These are phyloP conservation scores for Mergus octosetaceus DNA, from an alignment of 2,797 vertebrate genomes.

Conservation along the genomic window DNA sequence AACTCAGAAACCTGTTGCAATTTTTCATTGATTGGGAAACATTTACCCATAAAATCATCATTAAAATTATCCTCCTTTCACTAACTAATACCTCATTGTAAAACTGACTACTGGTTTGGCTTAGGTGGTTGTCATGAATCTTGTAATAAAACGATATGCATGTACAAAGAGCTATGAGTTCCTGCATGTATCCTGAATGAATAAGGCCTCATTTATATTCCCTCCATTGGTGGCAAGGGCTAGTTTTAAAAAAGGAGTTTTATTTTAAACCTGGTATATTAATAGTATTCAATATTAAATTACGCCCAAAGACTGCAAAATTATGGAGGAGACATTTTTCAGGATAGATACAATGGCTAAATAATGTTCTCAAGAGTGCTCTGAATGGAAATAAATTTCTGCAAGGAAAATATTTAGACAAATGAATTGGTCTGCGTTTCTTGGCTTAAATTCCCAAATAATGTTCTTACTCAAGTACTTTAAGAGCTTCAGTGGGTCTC, in stretches of 20 bases:
- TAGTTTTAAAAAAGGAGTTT: not conserved
- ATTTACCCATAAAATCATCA: not conserved
- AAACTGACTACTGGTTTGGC: not conserved
- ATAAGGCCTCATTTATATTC: not conserved
- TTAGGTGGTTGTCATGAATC: not conserved
- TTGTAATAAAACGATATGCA: not conserved
- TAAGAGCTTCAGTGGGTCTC: not conserved
- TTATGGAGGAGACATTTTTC: not conserved
- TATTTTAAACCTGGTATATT: not conserved
- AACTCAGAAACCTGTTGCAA: not conserved
- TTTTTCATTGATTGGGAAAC: not conserved
- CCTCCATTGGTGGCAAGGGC: not conserved
- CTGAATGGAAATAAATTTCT: not conserved
- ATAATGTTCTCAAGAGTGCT: not conserved
- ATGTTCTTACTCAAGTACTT: not conserved
- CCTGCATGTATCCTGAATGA: not conserved
- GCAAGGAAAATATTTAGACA: not conserved
- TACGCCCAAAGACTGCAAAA: not conserved
- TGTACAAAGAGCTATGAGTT: not conserved
- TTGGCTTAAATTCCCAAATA: not conserved
- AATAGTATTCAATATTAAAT: not conserved
- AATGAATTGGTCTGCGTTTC: not conserved
- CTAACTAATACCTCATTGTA: not conserved
- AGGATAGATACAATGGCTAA: not conserved
- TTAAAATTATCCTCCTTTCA: not conserved